phyloP scores from a whole-genome alignment of 2,797 vertebrate genomes.

The Phaenicophaeus curvirostris region DNA sequence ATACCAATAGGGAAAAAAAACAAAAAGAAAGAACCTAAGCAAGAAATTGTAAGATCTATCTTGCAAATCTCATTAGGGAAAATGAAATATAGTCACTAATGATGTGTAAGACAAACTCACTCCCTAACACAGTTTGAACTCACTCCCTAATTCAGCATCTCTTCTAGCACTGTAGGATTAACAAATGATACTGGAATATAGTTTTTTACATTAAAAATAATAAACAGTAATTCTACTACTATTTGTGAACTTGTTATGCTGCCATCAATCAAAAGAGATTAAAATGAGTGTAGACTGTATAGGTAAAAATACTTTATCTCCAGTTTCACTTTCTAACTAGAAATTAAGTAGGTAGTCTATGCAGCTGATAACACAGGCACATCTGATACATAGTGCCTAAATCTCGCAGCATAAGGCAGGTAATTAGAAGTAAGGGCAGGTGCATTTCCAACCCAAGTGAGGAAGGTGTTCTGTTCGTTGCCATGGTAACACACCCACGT shows the following conservation, averaged over 20 bases:
- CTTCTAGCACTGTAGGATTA: background rate
- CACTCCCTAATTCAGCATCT: background rate
- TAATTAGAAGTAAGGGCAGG: background rate
- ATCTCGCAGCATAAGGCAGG: background rate
- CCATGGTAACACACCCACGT: constrained; percentile 24
- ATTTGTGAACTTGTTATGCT: background rate
- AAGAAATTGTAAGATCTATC: background rate
- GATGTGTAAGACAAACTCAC: background rate
- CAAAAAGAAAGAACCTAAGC: background rate
- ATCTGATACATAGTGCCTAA: background rate
- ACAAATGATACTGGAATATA: background rate
- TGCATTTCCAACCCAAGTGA: background rate
- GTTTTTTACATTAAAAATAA: background rate
- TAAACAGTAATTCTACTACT: background rate
- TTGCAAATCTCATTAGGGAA: background rate
- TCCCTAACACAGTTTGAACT: background rate
- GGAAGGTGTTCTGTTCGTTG: constrained; percentile 11
- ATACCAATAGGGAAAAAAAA: background rate
- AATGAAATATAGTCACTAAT: background rate
- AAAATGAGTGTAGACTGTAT: background rate
- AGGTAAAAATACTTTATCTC: background rate
- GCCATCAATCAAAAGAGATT: background rate
- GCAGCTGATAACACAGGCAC: background rate
- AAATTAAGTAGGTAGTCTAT: background rate
- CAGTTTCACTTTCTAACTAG: background rate